These are phyloP conservation scores for Archocentrus centrarchus DNA, from an alignment of 2,113 vertebrate species.

Conservation along the genomic window DNA sequence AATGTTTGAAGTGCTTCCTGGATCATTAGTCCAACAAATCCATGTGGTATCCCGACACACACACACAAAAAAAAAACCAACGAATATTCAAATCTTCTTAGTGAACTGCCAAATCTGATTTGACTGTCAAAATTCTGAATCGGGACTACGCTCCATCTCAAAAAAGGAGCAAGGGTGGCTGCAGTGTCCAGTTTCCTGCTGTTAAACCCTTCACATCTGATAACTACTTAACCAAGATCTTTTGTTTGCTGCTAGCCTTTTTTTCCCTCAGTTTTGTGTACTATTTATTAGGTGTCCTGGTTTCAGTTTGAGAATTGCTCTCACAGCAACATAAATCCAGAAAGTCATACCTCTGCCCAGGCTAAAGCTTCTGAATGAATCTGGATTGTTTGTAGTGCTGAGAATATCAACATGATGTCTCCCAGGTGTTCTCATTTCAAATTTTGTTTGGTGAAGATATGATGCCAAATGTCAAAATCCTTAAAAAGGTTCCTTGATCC, in stretches of 20 bases:
- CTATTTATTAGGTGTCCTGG: background rate
- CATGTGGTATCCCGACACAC: background rate
- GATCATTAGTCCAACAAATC: background rate
- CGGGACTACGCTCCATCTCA: background rate
- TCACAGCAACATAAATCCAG: background rate
- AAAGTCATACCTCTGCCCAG: background rate
- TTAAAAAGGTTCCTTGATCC: background rate
- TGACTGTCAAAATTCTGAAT: constrained; percentile 9
- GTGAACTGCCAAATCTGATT: background rate
- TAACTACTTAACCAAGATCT: background rate
- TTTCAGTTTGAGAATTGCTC: background rate
- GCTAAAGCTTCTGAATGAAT: background rate
- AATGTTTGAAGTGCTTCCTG: background rate
- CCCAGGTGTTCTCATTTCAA: background rate
- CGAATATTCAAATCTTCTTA: constrained; percentile 5
- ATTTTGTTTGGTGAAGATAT: background rate
- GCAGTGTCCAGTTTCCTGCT: background rate
- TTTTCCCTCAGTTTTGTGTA: background rate
- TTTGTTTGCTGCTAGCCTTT: background rate
- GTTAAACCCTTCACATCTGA: background rate
- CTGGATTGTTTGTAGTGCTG: background rate
- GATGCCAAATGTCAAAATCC: background rate
- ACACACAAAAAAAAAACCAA: background rate
- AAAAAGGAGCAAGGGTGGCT: background rate
- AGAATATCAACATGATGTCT: background rate